These are phyloP conservation scores for Tiliacea citrago DNA, from an alignment of 2,888 invertebrate species.

Conservation along the genomic window DNA sequence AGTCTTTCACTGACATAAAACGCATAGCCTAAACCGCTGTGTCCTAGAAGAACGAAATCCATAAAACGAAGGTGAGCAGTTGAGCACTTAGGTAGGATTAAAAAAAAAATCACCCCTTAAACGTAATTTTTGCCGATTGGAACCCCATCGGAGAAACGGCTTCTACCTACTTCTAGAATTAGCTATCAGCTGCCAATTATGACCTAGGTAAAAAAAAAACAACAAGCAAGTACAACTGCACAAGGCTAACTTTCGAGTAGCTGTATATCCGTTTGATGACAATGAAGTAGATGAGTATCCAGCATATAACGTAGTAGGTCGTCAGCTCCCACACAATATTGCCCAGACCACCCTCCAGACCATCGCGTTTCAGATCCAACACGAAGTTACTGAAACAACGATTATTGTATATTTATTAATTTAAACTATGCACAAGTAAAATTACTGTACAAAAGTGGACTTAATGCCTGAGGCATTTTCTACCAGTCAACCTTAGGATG, in stretches of 20 bases:
- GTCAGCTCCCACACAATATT: constrained; percentile 82
- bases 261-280: constrained; percentile 85
- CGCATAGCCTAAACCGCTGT: no score
- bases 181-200: background rate
- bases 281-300: constrained; percentile 84
- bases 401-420: background rate
- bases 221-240: background rate
- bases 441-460: no score
- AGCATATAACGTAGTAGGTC: constrained; percentile 81
- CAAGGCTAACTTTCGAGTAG: constrained; percentile 82
- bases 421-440: no score
- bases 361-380: constrained; percentile 81
- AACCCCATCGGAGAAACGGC: no score
- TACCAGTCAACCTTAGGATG: background rate
- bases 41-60: no score
- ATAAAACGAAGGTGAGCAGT: no score
- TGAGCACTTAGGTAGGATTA: no score
- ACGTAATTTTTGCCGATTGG: no score
- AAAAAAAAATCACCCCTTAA: no score
- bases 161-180: no score
- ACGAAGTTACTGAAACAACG: constrained; percentile 82
- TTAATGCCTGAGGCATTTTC: background rate
- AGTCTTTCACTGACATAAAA: no score
- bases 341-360: constrained; percentile 80
- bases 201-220: no score